Evolutionary conservation across 2,113 vertebrate species (phyloP), one percentile per base, ranked within the genome.

Genomic region (Megaleporinus macrocephalus): DNA sequence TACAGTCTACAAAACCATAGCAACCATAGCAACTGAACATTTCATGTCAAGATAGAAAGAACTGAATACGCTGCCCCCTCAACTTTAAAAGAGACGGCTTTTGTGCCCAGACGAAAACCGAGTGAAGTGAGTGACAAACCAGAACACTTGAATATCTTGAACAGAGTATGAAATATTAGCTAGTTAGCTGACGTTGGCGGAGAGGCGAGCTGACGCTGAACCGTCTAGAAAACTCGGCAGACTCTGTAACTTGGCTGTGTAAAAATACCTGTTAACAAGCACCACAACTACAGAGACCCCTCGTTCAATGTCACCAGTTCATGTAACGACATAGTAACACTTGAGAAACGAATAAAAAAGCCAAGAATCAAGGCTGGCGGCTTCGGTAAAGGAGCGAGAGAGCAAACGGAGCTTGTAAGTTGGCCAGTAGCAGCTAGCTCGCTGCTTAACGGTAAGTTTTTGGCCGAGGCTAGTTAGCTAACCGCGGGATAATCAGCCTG

Each of bases 401-500:
- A 81, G 27, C 72, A 2, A 22, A 62, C 36, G 26, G 14, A 63
- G 74, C 36, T n/a, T 27, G 24, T 77, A 18, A 77, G 53, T 75
- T 75, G 29, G 55, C 29, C 72, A 75, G 57, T 14, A 24, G 71
- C 57, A 16, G 26, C 20, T 73, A 71, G 47, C 71, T 69, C 71
- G 55, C 33, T 61, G 76, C 14, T 65, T 22, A 68, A n/a, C 65
- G 30, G 22, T 36, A 83, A 86, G 82, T 84, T 86, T 81, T 78
- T 83, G 51, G 26, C 68, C 29, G 27, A 69, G 36, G 73, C 62
- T 57, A 27, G 24, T 78, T 78, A 66, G 76, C 79, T 44, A 22
- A 73, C 26, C 69, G 51, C 5, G 30, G 14, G 26, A 63, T 20
- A 70, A n/a, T 70, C 29, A 18, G 26, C 22, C 53, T 10, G 71